Base-by-base conservation (phyloP, 30 jellyfish, hydroid and myxozoan species). In the Pelagia noctiluca region DNA sequence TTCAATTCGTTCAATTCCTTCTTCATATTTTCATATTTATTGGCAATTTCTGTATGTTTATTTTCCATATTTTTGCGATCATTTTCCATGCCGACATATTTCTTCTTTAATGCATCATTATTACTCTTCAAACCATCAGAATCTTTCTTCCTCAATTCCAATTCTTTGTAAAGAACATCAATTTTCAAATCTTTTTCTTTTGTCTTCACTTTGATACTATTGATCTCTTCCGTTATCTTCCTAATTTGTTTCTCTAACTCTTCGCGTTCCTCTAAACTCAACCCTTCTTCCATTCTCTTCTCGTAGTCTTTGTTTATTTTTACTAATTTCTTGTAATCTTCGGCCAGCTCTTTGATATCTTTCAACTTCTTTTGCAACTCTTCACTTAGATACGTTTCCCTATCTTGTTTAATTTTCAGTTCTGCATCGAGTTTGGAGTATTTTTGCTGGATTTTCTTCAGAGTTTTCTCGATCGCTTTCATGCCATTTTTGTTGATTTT, bases 261-360 rank as follows among this genome's bases (percentile, higher is more conserved):
- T 7, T 22, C 61, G 49, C 84, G 65, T 3, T 83, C 82, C 24
- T 73, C 94, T 18, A 54, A 71, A n/a, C 94, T 71, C 21, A 84
- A 22, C 16, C 88, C 88, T 5, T 52, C 83, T 26, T 72, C 88
- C 1, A 74, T 71, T 31, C 65, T 69, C 73, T 31, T 46, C 38
- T 84, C 88, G 4, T 60, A 53, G 63, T 73, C 83, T 47, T 50
- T 74, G 72, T 84, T 74, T 33, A 84, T 73, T 47, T 21, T 22
- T 18, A 62, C 94, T 19, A 74, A 48, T 23, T 73, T 72, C 37
- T 64, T 83, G 50, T 68, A 82, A 35, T 82, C 92, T 0, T 65
- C 54, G 12, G 92, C 86, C 36, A 82, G 75, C 34, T 82, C 92
- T 12, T 75, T 35, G 13, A 82, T 29, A 38, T 82, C 92, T n/a